phyloP scores from a whole-genome alignment of 2,797 vertebrate species.

The Chanos chanos region DNA sequence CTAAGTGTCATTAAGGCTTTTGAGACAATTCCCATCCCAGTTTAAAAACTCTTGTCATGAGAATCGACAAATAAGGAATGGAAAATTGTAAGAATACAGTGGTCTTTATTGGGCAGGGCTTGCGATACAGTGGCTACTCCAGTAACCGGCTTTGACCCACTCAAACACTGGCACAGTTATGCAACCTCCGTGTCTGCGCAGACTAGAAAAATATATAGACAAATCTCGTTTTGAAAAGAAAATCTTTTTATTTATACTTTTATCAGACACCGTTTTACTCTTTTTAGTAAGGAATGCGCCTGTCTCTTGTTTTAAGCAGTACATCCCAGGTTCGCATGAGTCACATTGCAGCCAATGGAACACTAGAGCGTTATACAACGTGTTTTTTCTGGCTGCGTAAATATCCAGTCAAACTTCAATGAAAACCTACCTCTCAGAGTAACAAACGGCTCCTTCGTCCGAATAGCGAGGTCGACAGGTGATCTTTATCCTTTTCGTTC shows the following conservation, averaged over 20 bases:
- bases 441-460: too few species aligned
- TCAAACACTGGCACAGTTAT: constrained; percentile 68
- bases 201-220: not conserved
- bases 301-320: too few species aligned
- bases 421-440: constrained; percentile 13
- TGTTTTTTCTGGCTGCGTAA: not conserved
- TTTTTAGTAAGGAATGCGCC: too few species aligned
- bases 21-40: too few species aligned
- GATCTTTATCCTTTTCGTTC: not conserved
- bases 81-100: not conserved
- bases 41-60: not conserved
- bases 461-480: not conserved
- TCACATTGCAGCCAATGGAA: constrained; percentile 29
- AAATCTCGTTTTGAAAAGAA: too few species aligned
- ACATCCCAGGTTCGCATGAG: too few species aligned
- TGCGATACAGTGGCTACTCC: constrained; percentile 20
- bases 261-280: too few species aligned
- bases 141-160: constrained; percentile 55
- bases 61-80: not conserved
- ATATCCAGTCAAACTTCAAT: too few species aligned
- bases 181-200: constrained; percentile 46
- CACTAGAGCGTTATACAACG: constrained; percentile 30
- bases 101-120: constrained; percentile 28
- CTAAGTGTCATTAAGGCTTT: too few species aligned
- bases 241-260: too few species aligned